Evolutionary conservation across 2,113 vertebrate species (phyloP), one percentile per base, ranked within the genome.

Genomic region (Aix galericulata): DNA sequence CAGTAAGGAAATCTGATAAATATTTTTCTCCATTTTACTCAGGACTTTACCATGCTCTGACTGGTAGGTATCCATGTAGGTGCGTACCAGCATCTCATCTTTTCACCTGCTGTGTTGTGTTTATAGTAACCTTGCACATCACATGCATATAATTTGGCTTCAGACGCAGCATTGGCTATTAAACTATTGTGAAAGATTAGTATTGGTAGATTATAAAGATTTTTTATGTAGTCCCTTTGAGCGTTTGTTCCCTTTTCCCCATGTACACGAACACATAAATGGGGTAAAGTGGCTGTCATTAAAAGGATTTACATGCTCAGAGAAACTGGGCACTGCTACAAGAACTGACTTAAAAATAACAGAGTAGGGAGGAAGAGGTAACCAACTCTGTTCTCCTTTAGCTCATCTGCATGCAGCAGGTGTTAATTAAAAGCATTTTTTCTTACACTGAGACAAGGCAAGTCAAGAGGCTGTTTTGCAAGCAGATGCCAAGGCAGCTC

Each of bases 401-500:
- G 55, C 46, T 85, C 42, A 8, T 87, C 74, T 71, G 92, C 38
- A 29, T 60, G 10, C 6, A 7, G 42, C 25, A 85, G 50, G 46
- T 86, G 58, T 44, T 91, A 69, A 78, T 75, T 80, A 86, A 91
- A 94, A 72, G 38, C 48, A 25, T 50, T 64, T 78, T 67, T 66
- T 50, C 26, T 83, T 64, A 55, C 46, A 50, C 27, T 89, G 88
- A 95, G 72, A 52, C 68, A 88, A 83, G 40, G 46, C 71, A 89
- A 89, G 40, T 38, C 62, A 82, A 64, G 68, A 88, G 52, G 25
- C 89, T 76, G 44, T 78, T 95, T 94, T 74, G 36, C 58, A 83
- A 73, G 83, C 91, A 94, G 94, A 92, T 96, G 93, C 78, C 82
- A 68, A 76, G 75, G 53, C 91, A 94, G 74, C 50, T 95, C 42